Evolutionary conservation across 1,140 invertebrate species (phyloP).

Genomic region (Pomphorhynchus laevis): DNA sequence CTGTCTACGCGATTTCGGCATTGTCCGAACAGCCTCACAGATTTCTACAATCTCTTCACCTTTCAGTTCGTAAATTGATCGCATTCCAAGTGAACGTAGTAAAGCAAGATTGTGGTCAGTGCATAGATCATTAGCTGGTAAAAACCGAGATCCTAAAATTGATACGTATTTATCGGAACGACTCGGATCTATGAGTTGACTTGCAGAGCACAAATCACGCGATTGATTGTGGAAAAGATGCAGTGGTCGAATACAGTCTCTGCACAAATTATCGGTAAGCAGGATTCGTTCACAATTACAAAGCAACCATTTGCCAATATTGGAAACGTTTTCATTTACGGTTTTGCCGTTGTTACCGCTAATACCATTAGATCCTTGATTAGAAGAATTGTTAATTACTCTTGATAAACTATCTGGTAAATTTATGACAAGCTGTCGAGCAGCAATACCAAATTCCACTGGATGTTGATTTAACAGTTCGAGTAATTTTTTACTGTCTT

Average conservation of each 20-base stretch:
- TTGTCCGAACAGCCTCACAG: background rate
- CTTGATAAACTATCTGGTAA: too few relatives aligned
- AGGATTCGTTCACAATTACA: slow-evolving; percentile 3
- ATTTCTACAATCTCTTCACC: background rate
- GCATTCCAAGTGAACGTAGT: background rate
- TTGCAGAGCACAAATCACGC: slow-evolving; percentile 3
- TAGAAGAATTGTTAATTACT: background rate
- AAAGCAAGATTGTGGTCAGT: background rate
- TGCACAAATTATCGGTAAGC: background rate
- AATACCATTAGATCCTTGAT: background rate
- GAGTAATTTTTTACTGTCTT: background rate
- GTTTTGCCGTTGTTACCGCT: background rate
- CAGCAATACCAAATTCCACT: background rate
- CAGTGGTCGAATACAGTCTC: background rate
- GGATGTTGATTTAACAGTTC: background rate
- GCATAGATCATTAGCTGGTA: slow-evolving; percentile 3
- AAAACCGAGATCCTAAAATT: slow-evolving; percentile 1
- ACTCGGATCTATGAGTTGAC: slow-evolving; percentile 6
- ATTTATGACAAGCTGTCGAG: background rate
- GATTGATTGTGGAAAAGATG: slow-evolving; percentile 5
- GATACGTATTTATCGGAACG: slow-evolving; percentile 3
- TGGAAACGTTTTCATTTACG: slow-evolving; percentile 1
- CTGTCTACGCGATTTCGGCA: background rate
- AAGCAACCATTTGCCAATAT: slow-evolving; percentile 6
- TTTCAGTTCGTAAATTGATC: background rate